These are phyloP conservation scores for Acridotheres tristis DNA, from an alignment of 2,797 vertebrate genomes.

Conservation along the genomic window DNA sequence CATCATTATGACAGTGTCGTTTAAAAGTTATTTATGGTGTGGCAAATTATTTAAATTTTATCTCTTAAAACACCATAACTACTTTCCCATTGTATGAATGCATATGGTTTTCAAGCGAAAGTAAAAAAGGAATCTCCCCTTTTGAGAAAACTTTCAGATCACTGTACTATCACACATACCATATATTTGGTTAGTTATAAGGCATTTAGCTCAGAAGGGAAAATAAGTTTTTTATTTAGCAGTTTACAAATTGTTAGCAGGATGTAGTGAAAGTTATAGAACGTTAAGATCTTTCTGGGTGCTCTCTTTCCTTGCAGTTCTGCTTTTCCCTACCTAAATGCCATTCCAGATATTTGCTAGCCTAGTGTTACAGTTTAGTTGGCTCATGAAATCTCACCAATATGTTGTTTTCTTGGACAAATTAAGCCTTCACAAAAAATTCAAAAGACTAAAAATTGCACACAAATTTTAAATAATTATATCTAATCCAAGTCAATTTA, in stretches of 20 bases:
- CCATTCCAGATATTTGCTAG: background rate
- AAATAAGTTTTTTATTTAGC: background rate
- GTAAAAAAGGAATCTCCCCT: background rate
- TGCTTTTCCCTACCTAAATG: background rate
- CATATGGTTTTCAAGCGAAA: background rate
- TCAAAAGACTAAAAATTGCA: background rate
- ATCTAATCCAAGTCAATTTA: background rate
- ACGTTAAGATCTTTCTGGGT: background rate
- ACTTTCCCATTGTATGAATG: background rate
- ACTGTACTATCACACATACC: background rate
- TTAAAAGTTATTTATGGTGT: background rate
- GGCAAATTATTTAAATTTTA: background rate
- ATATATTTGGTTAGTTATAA: background rate
- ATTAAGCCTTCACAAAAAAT: background rate
- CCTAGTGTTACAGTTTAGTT: background rate
- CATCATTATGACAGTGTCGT: background rate
- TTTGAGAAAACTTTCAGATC: background rate
- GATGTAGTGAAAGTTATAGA: background rate
- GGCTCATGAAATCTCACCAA: background rate
- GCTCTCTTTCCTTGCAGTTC: background rate
- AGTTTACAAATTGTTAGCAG: background rate
- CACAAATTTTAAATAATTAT: background rate
- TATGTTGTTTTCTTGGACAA: background rate
- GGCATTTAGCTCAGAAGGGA: background rate
- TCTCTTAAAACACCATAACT: background rate